These are phyloP conservation scores for Dasysyrphus albostriatus DNA, from an alignment of 2,888 invertebrate genomes.

Conservation along the genomic window DNA sequence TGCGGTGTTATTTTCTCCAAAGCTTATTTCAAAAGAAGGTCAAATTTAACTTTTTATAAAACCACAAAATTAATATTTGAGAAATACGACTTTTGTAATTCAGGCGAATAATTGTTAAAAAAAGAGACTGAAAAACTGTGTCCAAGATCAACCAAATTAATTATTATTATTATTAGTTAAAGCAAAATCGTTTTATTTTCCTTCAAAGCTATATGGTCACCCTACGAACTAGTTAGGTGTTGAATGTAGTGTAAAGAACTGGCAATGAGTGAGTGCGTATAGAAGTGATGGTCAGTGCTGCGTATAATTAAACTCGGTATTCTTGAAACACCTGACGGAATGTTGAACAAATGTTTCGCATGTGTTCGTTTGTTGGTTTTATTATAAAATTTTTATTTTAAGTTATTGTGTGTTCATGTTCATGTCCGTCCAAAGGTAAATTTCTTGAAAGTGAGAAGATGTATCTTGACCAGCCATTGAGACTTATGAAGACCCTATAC, in stretches of 20 bases:
- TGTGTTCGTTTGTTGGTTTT: background rate
- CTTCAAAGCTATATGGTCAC: background rate
- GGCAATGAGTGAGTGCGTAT: background rate
- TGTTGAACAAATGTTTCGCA: conserved; percentile 62
- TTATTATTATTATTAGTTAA: no score
- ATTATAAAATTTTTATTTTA: conserved; percentile 2
- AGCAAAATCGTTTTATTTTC: no score
- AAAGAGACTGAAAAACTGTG: no score
- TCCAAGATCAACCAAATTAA: no score
- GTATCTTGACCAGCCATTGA: conserved; percentile 14
- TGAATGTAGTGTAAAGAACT: background rate
- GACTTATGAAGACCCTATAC: background rate
- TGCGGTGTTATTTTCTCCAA: no score
- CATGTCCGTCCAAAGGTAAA: conserved; percentile 8
- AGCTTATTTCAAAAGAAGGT: no score
- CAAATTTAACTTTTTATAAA: no score
- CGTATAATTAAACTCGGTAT: conserved; percentile 50
- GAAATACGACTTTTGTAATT: no score
- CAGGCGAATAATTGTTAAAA: no score
- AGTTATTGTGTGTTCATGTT: background rate
- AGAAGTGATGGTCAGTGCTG: background rate
- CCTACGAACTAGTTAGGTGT: conserved; percentile 5
- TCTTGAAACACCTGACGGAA: conserved; percentile 71
- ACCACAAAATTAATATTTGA: no score
- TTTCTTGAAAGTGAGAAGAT: conserved; percentile 27